Evolutionary conservation across 2,888 invertebrate species (phyloP), one percentile per base, ranked within the genome.

Genomic region (Zygothrica quintamaculata): DNA sequence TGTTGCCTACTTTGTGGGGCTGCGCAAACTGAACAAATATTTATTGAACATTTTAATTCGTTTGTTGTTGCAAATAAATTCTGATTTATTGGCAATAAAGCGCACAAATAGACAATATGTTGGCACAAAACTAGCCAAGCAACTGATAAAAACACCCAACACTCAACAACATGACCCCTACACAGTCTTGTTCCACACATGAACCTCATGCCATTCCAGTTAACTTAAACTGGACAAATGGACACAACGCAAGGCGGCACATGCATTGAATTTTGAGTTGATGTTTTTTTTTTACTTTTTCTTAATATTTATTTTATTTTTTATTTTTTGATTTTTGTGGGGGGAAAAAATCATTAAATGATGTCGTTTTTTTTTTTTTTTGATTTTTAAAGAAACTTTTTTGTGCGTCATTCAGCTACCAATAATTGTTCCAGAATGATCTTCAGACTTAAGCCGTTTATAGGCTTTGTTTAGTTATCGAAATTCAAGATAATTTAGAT

Each of bases 81-180:
- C 90, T 90, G 90, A 90, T 90, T 90, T 90, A 90, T 90, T 90
- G 90, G 89, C 88, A 89, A 90, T 90, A 90, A 90, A 89, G 80
- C 82, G 65, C 78, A 73, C 76, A 77, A 77, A 80, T 77, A 84
- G 70, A 79, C 87, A 79, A 80, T 79, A 84, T 84, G 84, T 61
- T 79, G 61, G 64, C 64, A 58, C 74, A 51, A 55, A 71, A 71
- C 71, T 74, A 68, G 70, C 58, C 64, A 50, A 18, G 29, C 57
- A 51, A 52, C 74, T 65, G 71, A 72, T 74, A 72, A 65, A 25
- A 1, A 11, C 33, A n/a, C 37, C 64, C 39, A n/a, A n/a, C 12
- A 5, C 1, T 11, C 13, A 18, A 4, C 12, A 36, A n/a, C 34
- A 11, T 3, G 1, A 0, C 13, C 18, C n/a, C 26, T 7, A 25